Evolutionary conservation across 2,888 invertebrate species (phyloP), one percentile per base, ranked within the genome.

Genomic region (Pachymerium ferrugineum): DNA sequence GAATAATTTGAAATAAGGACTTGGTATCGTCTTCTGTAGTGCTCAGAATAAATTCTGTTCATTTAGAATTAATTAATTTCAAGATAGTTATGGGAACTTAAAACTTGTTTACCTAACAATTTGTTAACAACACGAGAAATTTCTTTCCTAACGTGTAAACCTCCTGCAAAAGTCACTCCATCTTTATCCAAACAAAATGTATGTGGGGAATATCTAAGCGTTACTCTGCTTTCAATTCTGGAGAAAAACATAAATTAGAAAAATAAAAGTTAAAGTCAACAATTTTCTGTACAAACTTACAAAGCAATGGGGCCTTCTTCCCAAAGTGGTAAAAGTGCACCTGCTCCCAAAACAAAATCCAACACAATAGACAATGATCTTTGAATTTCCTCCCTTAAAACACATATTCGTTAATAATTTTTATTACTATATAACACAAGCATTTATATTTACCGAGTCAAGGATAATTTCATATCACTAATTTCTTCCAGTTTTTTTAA

Each of bases 1-100:
- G 84, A 83, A 76, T 84, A 82, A 85, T 82, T 78, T 80, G 80
- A 76, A 87, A 86, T 62, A 93, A 85, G 76, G 90, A 89, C 78
- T 90, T 89, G 0, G 91, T 93, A 79, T 94, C 92, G 79, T 94
- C 93, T 77, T 91, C 90, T 76, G 88, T 87, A 73, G 86, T 85
- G 6, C 83, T 81, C 73, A 92, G 82, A 82, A 94, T 85, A 28
- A 62, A 73, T n/a, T 19, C 70, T 70, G 22, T 12, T 35, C 35
- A 35, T 35, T 35, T 12, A 35, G 35, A 35, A 35, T 54, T 8
- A 62, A 62, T 62, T 62, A 62, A 62, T 8, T 8, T 62, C 62
- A 62, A 16, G 16, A 16, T 16, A 16, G 16, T 14, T 14, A 16
- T 16, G 16, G 12, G 10, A 14, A 14, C 16, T 10, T 19, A 19